Evolutionary conservation across 2,888 invertebrate species (phyloP).

Genomic region (Alloscopus bannaensis): DNA sequence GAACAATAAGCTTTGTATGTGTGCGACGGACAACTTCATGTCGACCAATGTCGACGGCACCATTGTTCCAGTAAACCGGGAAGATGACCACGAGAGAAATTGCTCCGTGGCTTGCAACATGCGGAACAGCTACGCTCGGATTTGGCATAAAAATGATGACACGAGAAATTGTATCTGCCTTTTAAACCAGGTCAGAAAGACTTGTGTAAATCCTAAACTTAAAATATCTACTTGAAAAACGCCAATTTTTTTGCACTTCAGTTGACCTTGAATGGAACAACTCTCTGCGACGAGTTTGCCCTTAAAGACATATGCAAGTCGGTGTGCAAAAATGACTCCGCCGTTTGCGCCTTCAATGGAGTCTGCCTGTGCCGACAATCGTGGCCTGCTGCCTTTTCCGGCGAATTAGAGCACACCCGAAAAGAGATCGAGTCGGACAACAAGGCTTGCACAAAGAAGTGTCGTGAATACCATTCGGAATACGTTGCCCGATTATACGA

Average conservation of each 20-base stretch:
- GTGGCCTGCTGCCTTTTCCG: slow-evolving; percentile 41
- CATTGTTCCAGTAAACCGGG: slow-evolving; percentile 39
- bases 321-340: slow-evolving; percentile 42
- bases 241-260: too few relatives aligned
- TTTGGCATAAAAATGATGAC: slow-evolving; percentile 44
- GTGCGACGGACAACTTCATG: slow-evolving; percentile 54
- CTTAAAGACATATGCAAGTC: slow-evolving; percentile 50
- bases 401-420: slow-evolving; percentile 21
- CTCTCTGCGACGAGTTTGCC: slow-evolving; percentile 61
- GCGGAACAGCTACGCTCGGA: slow-evolving; percentile 54
- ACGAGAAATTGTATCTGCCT: slow-evolving; percentile 46
- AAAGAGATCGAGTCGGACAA: slow-evolving; percentile 47
- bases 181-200: slow-evolving; percentile 59
- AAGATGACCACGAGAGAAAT: slow-evolving; percentile 38
- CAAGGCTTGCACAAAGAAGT: slow-evolving; percentile 46
- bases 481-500: slow-evolving; percentile 54
- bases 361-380: slow-evolving; percentile 54
- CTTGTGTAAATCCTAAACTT: too few relatives aligned
- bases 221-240: background rate
- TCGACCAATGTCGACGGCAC: slow-evolving; percentile 56
- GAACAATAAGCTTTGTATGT: slow-evolving; percentile 58
- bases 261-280: slow-evolving; percentile 56
- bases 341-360: slow-evolving; percentile 61
- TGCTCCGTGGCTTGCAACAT: slow-evolving; percentile 59
- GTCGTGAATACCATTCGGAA: slow-evolving; percentile 60